Conservation (phyloP, 2,797 vertebrate genomes). For the Acanthurus tractus region DNA sequence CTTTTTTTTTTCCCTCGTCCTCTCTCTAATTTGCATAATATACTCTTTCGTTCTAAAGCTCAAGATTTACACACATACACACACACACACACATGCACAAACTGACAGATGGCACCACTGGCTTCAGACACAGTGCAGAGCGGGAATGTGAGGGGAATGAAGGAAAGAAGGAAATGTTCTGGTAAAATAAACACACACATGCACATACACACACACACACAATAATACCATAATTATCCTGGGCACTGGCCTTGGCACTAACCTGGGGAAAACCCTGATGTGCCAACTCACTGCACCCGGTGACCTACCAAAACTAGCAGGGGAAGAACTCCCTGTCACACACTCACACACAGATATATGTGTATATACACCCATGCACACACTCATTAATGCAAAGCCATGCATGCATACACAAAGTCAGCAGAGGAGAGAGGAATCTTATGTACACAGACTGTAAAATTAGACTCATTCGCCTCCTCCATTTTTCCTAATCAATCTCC, state of each 20-base stretch:
- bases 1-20: constrained; percentile 50
- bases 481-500: constrained; percentile 42
- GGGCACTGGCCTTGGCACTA: constrained; percentile 79
- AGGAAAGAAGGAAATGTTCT: constrained; percentile 75
- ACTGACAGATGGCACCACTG: constrained; percentile 83
- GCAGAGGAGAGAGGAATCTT: constrained; percentile 46
- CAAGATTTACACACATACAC: constrained; percentile 17
- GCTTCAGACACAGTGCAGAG: constrained; percentile 72
- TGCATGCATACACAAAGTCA: constrained; percentile 57
- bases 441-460: constrained; percentile 55
- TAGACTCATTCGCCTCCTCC: constrained; percentile 1
- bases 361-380: constrained; percentile 4
- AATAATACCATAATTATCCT: constrained; percentile 81
- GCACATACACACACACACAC: constrained; percentile 61
- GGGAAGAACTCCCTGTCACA: constrained; percentile 43
- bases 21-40: constrained; percentile 79
- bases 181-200: constrained; percentile 77
- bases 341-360: constrained; percentile 1
- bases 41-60: constrained; percentile 66
- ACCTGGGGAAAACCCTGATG: constrained; percentile 81
- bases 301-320: constrained; percentile 75
- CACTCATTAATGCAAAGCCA: constrained; percentile 62
- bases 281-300: constrained; percentile 80
- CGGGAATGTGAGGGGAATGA: constrained; percentile 74
- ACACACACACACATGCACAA: constrained; percentile 46